phyloP scores from a whole-genome alignment of 2,888 invertebrate genomes.

The Drosophila fungiperda region DNA sequence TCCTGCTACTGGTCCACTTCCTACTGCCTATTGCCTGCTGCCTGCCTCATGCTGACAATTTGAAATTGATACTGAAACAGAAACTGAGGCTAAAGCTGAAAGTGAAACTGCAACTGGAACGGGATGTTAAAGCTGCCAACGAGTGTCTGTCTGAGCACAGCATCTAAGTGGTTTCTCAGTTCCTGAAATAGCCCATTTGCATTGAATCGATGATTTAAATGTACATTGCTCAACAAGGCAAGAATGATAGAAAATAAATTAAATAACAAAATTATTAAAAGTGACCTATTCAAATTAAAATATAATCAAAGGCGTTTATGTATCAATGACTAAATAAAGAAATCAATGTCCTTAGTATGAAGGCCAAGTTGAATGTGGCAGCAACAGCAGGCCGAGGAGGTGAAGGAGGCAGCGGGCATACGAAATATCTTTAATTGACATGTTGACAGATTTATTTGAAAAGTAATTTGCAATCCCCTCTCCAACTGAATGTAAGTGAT shows the following conservation, averaged over 20 bases:
- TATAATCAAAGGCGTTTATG: constrained; percentile 1
- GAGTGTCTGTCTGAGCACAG: constrained; percentile 10
- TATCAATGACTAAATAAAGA: neutral
- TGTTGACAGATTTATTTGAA: constrained; percentile 9
- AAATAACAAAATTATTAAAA: too few relatives aligned
- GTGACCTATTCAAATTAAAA: constrained; percentile 4
- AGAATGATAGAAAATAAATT: too few relatives aligned
- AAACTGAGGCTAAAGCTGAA: neutral
- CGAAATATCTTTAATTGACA: constrained; percentile 4
- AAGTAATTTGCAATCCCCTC: neutral
- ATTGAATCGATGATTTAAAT: neutral
- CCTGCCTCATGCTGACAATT: neutral
- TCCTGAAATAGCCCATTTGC: neutral
- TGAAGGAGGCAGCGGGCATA: neutral
- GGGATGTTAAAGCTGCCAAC: constrained; percentile 53
- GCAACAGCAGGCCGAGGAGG: neutral
- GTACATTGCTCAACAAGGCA: too few relatives aligned
- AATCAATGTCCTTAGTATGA: neutral
- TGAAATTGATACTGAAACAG: neutral
- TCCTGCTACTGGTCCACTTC: neutral
- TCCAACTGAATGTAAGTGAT: neutral
- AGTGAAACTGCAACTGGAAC: neutral
- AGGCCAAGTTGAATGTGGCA: neutral
- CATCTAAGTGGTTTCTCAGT: neutral
- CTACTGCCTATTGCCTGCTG: neutral